phyloP scores from a whole-genome alignment of 2,888 invertebrate genomes.

The Prostheceraeus crozeri region DNA sequence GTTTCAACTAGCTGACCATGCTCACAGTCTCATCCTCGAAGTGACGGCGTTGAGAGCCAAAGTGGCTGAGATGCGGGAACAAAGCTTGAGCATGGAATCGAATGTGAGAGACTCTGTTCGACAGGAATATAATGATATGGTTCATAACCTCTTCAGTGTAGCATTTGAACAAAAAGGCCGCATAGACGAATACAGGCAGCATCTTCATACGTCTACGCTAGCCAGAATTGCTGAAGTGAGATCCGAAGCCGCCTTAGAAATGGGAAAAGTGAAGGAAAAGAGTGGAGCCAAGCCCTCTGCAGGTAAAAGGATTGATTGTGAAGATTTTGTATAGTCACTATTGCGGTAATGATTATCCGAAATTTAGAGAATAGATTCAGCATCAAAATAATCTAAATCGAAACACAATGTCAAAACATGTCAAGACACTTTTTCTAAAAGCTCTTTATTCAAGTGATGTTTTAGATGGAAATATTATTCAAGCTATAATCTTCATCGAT shows the following conservation, averaged over 20 bases:
- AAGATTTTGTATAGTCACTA: no score
- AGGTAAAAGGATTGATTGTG: slow-evolving; percentile 5
- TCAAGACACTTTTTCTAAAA: no score
- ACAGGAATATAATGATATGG: slow-evolving; percentile 52
- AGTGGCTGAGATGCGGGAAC: slow-evolving; percentile 50
- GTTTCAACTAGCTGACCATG: slow-evolving; percentile 51
- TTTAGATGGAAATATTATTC: no score
- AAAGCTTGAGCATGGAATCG: slow-evolving; percentile 46
- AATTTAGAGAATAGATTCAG: no score
- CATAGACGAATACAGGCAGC: slow-evolving; percentile 50
- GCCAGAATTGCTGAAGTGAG: slow-evolving; percentile 32
- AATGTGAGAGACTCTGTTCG: slow-evolving; percentile 50
- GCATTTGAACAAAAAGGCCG: slow-evolving; percentile 49
- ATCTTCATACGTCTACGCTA: slow-evolving; percentile 34
- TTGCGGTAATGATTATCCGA: no score
- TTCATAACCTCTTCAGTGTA: slow-evolving; percentile 50
- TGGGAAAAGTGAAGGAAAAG: slow-evolving; percentile 35
- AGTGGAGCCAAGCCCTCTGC: slow-evolving; percentile 32
- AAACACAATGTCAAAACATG: no score
- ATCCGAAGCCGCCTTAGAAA: slow-evolving; percentile 32
- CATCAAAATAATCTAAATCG: no score
- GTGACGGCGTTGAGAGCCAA: slow-evolving; percentile 53
- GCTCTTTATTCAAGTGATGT: no score
- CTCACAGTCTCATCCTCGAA: slow-evolving; percentile 52
- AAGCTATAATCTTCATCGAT: no score